These are phyloP conservation scores for Plutomurus gul DNA, from an alignment of 1,140 invertebrate genomes.

Conservation along the genomic window DNA sequence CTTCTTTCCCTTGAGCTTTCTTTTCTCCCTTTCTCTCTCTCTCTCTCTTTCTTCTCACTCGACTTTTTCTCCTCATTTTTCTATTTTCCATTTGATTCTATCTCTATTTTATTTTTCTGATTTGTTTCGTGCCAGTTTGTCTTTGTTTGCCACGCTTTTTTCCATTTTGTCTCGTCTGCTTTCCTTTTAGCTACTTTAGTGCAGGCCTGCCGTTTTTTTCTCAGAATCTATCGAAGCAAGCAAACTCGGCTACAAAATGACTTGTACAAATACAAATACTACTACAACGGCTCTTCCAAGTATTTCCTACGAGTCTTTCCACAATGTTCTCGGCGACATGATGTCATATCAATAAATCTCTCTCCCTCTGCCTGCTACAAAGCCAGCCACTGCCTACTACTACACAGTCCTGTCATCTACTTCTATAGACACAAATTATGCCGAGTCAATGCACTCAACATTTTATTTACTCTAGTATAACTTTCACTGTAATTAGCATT, in stretches of 20 bases:
- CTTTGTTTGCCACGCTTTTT: slow-evolving; percentile 23
- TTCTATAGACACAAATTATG: too few relatives aligned
- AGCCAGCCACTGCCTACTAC: not conserved
- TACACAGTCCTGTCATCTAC: too few relatives aligned
- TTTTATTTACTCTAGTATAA: too few relatives aligned
- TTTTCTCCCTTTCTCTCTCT: slow-evolving; percentile 21
- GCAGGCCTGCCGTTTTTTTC: not conserved
- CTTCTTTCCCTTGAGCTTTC: slow-evolving; percentile 19
- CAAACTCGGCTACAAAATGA: not conserved
- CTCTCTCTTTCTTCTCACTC: not conserved
- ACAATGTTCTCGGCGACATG: not conserved
- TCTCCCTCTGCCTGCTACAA: not conserved
- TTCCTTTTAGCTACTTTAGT: slow-evolving; percentile 8
- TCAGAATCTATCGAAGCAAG: not conserved
- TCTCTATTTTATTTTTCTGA: slow-evolving; percentile 30
- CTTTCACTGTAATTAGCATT: too few relatives aligned
- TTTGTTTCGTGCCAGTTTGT: slow-evolving; percentile 26
- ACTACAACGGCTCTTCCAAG: slow-evolving; percentile 14
- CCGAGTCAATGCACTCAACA: too few relatives aligned
- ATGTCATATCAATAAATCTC: slow-evolving; percentile 26
- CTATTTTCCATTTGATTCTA: slow-evolving; percentile 30
- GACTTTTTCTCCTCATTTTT: slow-evolving; percentile 28
- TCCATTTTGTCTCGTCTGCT: slow-evolving; percentile 1
- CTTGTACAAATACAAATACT: slow-evolving; percentile 22
- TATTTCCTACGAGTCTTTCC: not conserved